Conservation (phyloP, 2,797 vertebrate genomes). For the Chaetophractus vellerosus region DNA sequence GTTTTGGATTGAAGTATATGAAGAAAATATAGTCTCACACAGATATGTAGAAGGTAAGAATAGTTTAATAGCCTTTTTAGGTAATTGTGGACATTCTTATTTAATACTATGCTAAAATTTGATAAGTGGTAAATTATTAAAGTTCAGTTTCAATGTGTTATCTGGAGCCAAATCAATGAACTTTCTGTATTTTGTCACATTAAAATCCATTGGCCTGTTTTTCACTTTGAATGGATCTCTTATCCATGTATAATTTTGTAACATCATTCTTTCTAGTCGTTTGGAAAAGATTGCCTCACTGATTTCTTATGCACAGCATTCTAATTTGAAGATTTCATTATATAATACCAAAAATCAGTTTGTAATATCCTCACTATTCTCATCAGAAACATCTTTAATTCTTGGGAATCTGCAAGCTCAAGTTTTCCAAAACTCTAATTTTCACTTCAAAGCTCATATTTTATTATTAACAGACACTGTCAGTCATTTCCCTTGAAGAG, state of each 20-base stretch:
- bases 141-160: background rate
- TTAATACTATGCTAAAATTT: constrained; percentile 20
- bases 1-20: background rate
- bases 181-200: background rate
- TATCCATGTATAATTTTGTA: background rate
- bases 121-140: background rate
- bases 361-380: background rate
- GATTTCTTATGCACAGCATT: background rate
- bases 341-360: background rate
- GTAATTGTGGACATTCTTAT: background rate
- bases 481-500: background rate
- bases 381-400: background rate
- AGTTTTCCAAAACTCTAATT: constrained; percentile 34
- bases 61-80: background rate
- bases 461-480: background rate
- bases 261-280: background rate
- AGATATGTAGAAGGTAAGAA: background rate
- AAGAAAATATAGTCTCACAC: background rate
- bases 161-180: background rate
- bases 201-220: background rate
- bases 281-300: constrained; percentile 35
- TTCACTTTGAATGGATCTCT: background rate
- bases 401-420: background rate
- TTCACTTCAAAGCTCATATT: constrained; percentile 15
- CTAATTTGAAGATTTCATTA: constrained; percentile 17